Evolutionary conservation across 2,797 vertebrate genomes (phyloP).

Genomic region (Enteromius radiatus): DNA sequence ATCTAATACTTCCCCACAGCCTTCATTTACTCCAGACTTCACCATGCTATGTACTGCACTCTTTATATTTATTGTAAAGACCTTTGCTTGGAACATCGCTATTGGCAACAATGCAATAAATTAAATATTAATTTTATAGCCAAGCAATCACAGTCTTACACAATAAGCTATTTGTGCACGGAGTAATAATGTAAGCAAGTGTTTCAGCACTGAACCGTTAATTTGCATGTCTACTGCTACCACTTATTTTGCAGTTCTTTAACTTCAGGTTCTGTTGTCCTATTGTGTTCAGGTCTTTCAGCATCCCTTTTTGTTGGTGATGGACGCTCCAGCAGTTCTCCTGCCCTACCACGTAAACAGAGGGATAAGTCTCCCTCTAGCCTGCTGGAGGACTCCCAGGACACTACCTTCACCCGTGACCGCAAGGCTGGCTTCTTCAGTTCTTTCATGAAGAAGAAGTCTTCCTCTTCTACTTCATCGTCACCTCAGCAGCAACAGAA

Average conservation of each 20-base stretch:
- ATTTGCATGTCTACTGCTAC: neutral
- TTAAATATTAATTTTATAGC: neutral
- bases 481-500: constrained; percentile 82
- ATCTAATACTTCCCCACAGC: neutral
- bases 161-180: neutral
- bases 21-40: neutral
- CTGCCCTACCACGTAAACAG: constrained; percentile 94
- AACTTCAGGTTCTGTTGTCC: constrained; percentile 35
- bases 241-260: constrained; percentile 9
- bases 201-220: neutral
- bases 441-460: constrained; percentile 98
- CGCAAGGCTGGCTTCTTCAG: constrained; percentile 98
- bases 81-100: neutral
- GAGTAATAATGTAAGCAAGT: neutral
- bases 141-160: neutral
- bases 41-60: neutral
- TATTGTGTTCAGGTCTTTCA: constrained; percentile 71
- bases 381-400: constrained; percentile 89
- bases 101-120: neutral
- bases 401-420: constrained; percentile 93
- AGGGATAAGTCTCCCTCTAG: constrained; percentile 94
- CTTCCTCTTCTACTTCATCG: constrained; percentile 71
- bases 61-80: neutral
- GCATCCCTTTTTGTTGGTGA: constrained; percentile 74
- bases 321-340: constrained; percentile 82